phyloP scores from a whole-genome alignment of 2,888 invertebrate genomes.

The Drosophila anceps region DNA sequence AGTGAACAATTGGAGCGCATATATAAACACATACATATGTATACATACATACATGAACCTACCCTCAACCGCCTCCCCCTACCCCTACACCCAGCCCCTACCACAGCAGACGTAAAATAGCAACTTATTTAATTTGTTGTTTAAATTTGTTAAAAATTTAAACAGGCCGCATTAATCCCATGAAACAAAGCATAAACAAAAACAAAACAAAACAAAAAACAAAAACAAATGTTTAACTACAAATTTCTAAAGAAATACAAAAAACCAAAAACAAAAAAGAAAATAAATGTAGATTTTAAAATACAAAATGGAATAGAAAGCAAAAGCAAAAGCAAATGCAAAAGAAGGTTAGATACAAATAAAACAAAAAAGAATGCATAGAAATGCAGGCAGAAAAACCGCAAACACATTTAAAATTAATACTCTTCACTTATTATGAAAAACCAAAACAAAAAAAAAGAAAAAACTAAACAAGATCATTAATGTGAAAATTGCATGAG shows the following conservation, averaged over 20 bases:
- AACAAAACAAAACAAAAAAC: slow-evolving; percentile 20
- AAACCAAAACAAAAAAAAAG: slow-evolving; percentile 42
- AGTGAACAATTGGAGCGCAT: slow-evolving; percentile 55
- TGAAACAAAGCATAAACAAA: slow-evolving; percentile 40
- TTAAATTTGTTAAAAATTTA: slow-evolving; percentile 62
- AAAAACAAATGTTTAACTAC: slow-evolving; percentile 62
- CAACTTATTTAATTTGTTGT: slow-evolving; percentile 47
- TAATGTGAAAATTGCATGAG: slow-evolving; percentile 68
- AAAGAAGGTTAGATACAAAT: slow-evolving; percentile 44
- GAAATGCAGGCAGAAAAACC: slow-evolving; percentile 50
- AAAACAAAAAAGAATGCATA: slow-evolving; percentile 45
- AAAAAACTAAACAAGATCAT: slow-evolving; percentile 58
- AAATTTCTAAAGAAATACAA: slow-evolving; percentile 59
- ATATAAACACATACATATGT: slow-evolving; percentile 49
- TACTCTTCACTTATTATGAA: slow-evolving; percentile 81
- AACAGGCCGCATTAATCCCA: slow-evolving; percentile 44
- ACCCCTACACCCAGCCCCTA: neutral
- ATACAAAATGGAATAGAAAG: slow-evolving; percentile 46
- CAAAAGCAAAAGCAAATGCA: slow-evolving; percentile 37
- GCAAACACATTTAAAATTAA: slow-evolving; percentile 75
- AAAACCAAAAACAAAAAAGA: slow-evolving; percentile 34
- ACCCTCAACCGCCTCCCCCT: neutral
- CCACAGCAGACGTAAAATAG: slow-evolving; percentile 1
- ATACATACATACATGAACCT: slow-evolving; percentile 50
- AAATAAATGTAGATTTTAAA: slow-evolving; percentile 80